phyloP scores from a whole-genome alignment of 2,888 invertebrate genomes.

The Tiliacea aurago region DNA sequence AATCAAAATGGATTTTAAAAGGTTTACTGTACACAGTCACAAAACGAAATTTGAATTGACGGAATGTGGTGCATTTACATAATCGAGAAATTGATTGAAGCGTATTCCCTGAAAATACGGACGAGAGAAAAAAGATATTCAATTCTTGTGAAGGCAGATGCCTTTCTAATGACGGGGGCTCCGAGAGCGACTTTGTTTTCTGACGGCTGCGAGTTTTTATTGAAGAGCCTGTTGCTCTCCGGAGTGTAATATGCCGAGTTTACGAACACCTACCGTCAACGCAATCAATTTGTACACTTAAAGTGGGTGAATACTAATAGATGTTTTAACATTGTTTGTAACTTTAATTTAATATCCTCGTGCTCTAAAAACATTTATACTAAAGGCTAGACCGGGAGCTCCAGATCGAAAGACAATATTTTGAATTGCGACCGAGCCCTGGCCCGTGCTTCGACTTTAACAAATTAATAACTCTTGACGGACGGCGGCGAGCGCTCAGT shows the following conservation, averaged over 20 bases:
- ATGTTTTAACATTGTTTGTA: slow-evolving; percentile 21
- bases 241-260: slow-evolving; percentile 46
- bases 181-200: slow-evolving; percentile 70
- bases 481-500: slow-evolving; percentile 46
- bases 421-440: slow-evolving; percentile 3
- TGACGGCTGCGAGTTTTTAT: slow-evolving; percentile 63
- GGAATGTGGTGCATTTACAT: slow-evolving; percentile 78
- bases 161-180: slow-evolving; percentile 79
- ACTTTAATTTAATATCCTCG: slow-evolving; percentile 5
- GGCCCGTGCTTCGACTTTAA: slow-evolving; percentile 38
- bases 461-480: slow-evolving; percentile 63
- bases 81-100: slow-evolving; percentile 89
- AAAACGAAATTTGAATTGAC: slow-evolving; percentile 77
- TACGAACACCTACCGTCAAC: slow-evolving; percentile 51
- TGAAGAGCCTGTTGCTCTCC: slow-evolving; percentile 73
- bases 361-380: slow-evolving; percentile 12
- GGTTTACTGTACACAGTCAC: slow-evolving; percentile 74
- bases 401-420: slow-evolving; percentile 47
- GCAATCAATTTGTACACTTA: slow-evolving; percentile 50
- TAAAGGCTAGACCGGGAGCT: slow-evolving; percentile 16
- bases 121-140: slow-evolving; percentile 76
- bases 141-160: slow-evolving; percentile 82
- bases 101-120: slow-evolving; percentile 81
- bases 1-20: slow-evolving; percentile 79
- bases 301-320: slow-evolving; percentile 45